phyloP scores from a whole-genome alignment of 2,113 vertebrate species.

The Myotis brandtii region DNA sequence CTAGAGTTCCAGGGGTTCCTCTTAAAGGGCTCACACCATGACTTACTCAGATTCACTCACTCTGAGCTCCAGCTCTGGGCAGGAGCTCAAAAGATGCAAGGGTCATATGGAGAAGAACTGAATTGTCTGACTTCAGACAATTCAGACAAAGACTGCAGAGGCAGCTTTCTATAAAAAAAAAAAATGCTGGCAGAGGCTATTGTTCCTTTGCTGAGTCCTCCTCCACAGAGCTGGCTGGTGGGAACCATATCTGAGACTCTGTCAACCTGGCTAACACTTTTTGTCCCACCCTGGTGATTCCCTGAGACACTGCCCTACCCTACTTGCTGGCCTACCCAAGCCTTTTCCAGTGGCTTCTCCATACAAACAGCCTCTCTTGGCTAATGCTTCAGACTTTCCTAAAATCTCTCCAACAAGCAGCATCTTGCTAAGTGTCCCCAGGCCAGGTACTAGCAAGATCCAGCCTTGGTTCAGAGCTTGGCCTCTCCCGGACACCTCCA shows the following conservation, averaged over 20 bases:
- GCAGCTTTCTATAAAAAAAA: background rate
- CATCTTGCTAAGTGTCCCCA: background rate
- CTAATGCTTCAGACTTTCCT: background rate
- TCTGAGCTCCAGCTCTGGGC: background rate
- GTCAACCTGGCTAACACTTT: background rate
- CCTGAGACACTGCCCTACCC: background rate
- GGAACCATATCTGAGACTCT: background rate
- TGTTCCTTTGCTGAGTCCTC: background rate
- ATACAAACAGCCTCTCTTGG: background rate
- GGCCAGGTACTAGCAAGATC: background rate
- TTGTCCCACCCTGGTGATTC: background rate
- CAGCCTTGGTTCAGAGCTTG: background rate
- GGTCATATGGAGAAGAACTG: background rate
- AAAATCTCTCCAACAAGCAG: background rate
- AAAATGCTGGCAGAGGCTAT: background rate
- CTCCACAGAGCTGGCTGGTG: background rate
- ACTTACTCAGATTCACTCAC: background rate
- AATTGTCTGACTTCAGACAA: background rate
- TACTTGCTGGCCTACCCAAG: background rate
- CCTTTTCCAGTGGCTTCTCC: background rate
- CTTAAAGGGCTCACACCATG: background rate
- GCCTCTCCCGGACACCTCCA: background rate
- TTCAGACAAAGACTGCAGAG: background rate
- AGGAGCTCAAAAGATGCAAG: background rate
- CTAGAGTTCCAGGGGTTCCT: background rate